phyloP scores from a whole-genome alignment of 1,140 invertebrate species.

The Dendroctonus ponderosae region DNA sequence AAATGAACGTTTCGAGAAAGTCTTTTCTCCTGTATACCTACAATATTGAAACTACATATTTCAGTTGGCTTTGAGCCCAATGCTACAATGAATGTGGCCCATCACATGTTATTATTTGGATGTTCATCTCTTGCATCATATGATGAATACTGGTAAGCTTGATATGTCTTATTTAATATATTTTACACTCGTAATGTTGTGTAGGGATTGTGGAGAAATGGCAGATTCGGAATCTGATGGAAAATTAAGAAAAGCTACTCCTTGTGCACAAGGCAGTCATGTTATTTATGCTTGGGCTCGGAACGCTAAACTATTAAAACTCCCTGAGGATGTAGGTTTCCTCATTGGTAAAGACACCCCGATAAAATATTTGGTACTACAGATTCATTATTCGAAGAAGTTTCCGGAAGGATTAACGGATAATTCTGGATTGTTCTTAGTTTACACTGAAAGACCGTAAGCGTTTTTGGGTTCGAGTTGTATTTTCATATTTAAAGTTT shows the following conservation, averaged over 20 bases:
- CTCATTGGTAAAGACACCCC: conserved; percentile 70
- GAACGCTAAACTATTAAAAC: conserved; percentile 80
- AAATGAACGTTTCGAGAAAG: too few species aligned
- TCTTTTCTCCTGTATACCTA: too few species aligned
- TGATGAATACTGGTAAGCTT: conserved; percentile 71
- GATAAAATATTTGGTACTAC: conserved; percentile 80
- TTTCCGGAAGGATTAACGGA: conserved; percentile 63
- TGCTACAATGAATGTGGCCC: conserved; percentile 84
- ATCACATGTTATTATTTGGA: conserved; percentile 96
- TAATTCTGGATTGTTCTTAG: conserved; percentile 76
- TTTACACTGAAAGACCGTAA: conserved; percentile 75
- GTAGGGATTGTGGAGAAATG: conserved; percentile 93
- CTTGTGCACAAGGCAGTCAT: conserved; percentile 71
- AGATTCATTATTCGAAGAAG: conserved; percentile 86
- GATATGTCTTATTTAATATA: neutral
- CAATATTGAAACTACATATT: conserved; percentile 35
- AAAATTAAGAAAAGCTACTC: conserved; percentile 58
- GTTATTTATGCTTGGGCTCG: conserved; percentile 95
- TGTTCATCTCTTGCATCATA: conserved; percentile 80
- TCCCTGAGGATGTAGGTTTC: conserved; percentile 85
- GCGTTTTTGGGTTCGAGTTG: conserved; percentile 42
- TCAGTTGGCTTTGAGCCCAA: conserved; percentile 91
- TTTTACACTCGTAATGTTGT: conserved; percentile 14
- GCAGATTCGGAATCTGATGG: conserved; percentile 52
- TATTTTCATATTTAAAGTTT: conserved; percentile 4